phyloP scores from a whole-genome alignment of 2,797 vertebrate genomes.

The Xiphorhynchus erythropygius region DNA sequence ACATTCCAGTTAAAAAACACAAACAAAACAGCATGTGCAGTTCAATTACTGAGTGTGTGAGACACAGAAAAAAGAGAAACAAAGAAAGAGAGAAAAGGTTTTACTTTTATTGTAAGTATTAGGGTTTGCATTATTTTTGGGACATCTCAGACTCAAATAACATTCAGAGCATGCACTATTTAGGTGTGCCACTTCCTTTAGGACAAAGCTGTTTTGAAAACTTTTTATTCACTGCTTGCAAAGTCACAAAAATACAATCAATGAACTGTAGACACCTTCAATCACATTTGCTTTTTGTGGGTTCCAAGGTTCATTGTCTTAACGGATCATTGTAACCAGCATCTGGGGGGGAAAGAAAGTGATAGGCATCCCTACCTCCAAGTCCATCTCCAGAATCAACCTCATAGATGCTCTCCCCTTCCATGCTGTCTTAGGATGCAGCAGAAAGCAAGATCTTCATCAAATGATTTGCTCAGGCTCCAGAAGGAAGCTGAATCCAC shows the following conservation, averaged over 20 bases:
- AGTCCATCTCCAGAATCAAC: conserved; percentile 61
- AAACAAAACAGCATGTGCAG: background rate
- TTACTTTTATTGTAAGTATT: conserved; percentile 40
- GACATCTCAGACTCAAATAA: background rate
- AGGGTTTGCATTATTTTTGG: background rate
- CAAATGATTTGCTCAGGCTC: conserved; percentile 7
- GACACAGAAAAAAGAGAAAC: background rate
- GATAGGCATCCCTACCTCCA: conserved; percentile 37
- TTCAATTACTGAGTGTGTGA: background rate
- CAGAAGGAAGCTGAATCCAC: conserved; percentile 43
- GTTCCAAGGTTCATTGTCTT: background rate
- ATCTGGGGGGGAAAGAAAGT: background rate
- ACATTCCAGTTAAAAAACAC: background rate
- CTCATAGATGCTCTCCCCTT: conserved; percentile 65
- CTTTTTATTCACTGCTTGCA: conserved; percentile 38
- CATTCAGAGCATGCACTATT: background rate
- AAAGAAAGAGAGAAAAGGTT: background rate
- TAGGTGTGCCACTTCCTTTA: background rate
- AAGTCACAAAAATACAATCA: conserved; percentile 27
- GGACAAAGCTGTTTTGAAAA: conserved; percentile 28
- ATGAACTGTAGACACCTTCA: background rate
- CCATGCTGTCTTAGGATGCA: conserved; percentile 16
- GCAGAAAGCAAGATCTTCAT: conserved; percentile 27
- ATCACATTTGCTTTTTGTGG: background rate
- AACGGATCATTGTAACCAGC: background rate